phyloP scores from a whole-genome alignment of 2,797 vertebrate species.

The Myotis vivesi region DNA sequence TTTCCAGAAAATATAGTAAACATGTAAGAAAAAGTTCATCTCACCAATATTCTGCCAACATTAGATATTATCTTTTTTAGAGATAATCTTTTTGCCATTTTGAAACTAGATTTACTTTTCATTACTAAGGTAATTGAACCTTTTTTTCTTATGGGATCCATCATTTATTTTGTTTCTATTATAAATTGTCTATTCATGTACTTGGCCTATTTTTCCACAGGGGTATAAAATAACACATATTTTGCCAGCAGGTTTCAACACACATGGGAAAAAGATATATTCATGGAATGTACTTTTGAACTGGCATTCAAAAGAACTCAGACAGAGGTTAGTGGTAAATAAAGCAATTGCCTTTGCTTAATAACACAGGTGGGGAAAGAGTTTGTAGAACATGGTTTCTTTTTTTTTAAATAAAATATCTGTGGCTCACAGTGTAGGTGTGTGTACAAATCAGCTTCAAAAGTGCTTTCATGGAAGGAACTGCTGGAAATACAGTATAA shows the following conservation, averaged over 20 bases:
- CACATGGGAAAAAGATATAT: slow-evolving; percentile 67
- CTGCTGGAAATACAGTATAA: slow-evolving; percentile 61
- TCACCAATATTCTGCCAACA: background rate
- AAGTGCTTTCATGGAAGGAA: slow-evolving; percentile 59
- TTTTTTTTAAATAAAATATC: slow-evolving; percentile 73
- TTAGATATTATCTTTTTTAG: background rate
- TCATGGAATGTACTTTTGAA: slow-evolving; percentile 73
- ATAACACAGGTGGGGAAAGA: slow-evolving; percentile 71
- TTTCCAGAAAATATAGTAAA: background rate
- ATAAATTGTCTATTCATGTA: slow-evolving; percentile 58
- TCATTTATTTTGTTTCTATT: slow-evolving; percentile 48
- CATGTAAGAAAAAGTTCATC: background rate
- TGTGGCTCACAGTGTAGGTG: slow-evolving; percentile 41
- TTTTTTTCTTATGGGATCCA: slow-evolving; percentile 20
- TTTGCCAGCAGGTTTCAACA: slow-evolving; percentile 75
- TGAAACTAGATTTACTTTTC: slow-evolving; percentile 43
- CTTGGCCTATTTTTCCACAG: slow-evolving; percentile 46
- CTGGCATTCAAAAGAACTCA: slow-evolving; percentile 71
- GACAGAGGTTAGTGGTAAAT: slow-evolving; percentile 68
- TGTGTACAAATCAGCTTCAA: slow-evolving; percentile 67
- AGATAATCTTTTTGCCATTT: background rate
- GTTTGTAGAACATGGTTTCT: slow-evolving; percentile 58
- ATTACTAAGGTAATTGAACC: slow-evolving; percentile 27
- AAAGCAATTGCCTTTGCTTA: slow-evolving; percentile 72
- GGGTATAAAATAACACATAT: slow-evolving; percentile 66